Evolutionary conservation across 2,888 invertebrate species (phyloP), one percentile per base, ranked within the genome.

Genomic region (Corbicula japonica): DNA sequence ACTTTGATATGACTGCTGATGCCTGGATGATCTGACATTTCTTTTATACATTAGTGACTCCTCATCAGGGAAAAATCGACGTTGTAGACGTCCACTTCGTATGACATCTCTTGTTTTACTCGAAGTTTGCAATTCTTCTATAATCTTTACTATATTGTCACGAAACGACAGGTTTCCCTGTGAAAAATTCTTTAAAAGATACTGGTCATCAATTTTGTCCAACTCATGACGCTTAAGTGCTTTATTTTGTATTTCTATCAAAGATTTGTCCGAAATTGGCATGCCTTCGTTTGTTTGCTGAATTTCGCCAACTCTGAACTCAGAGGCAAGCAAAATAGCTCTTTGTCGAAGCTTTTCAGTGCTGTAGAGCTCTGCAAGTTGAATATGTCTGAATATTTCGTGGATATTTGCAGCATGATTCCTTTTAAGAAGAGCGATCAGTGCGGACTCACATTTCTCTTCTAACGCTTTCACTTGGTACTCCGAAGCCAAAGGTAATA

Each of bases 301-400:
- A 2, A 50, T 50, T 23, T 50, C 23, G 10, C 23, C 15, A 23
- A 50, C 23, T 8, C 23, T 50, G 28, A 50, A 50, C 21, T 50
- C 50, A 8, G 50, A 50, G 5, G 50, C 50, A 26, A 23, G 23
- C 18, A 4, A 4, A 8, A 15, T 46, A 46, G n/a, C 4, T 4
- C 18, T 15, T 8, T 46, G 4, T 21, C n/a, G 23, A 4, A 50
- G 50, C 10, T 50, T 28, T 6, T 50, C 23, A 23, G 28, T 23
- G 5, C 15, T 50, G 23, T 50, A 50, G 26, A 50, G 15, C 50
- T 50, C 50, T 8, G 50, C 8, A 3, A 50, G 50, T 50, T 50
- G 50, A 23, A 50, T 50, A 23, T 50, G 50, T 23, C 23, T 23
- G 50, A 26, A 50, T 50, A 50, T 50, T n/a, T 50, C 23, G n/a